Evolutionary conservation across 2,797 vertebrate genomes (phyloP).

Genomic region (Pangasius mekongensis): DNA sequence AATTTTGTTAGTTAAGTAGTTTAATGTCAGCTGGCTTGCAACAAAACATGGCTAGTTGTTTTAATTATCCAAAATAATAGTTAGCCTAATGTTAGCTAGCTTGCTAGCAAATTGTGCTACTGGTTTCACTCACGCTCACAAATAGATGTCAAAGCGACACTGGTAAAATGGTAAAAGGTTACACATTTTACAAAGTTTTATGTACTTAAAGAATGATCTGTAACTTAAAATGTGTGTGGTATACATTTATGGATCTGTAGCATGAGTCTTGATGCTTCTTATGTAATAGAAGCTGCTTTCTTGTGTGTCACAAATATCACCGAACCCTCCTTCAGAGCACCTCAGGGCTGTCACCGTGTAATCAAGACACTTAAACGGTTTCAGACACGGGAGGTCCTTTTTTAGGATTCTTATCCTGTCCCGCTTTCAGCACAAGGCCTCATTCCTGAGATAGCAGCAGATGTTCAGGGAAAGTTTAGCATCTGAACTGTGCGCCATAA

Average conservation of each 20-base stretch:
- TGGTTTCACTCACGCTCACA: background rate
- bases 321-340: background rate
- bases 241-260: too few relatives aligned
- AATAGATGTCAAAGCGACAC: background rate
- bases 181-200: background rate
- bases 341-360: background rate
- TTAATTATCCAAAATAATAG: background rate
- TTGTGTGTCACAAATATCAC: background rate
- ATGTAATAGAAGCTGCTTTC: background rate
- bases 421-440: slow-evolving; percentile 29
- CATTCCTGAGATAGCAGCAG: slow-evolving; percentile 49
- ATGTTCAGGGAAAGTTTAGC: slow-evolving; percentile 18
- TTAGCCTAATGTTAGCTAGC: background rate
- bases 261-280: background rate
- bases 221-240: background rate
- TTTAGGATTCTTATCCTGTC: slow-evolving; percentile 50
- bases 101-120: background rate
- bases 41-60: background rate
- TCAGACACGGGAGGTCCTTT: slow-evolving; percentile 30
- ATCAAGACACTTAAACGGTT: slow-evolving; percentile 4
- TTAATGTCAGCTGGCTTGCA: background rate
- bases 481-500: background rate
- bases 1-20: background rate
- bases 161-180: background rate
- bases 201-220: background rate